Percentiles rank a stretch among this genome's conserved stretches.
phyloP scores from a whole-genome alignment of 2,888 invertebrate species.

The Athripsodes cinereus region DNA sequence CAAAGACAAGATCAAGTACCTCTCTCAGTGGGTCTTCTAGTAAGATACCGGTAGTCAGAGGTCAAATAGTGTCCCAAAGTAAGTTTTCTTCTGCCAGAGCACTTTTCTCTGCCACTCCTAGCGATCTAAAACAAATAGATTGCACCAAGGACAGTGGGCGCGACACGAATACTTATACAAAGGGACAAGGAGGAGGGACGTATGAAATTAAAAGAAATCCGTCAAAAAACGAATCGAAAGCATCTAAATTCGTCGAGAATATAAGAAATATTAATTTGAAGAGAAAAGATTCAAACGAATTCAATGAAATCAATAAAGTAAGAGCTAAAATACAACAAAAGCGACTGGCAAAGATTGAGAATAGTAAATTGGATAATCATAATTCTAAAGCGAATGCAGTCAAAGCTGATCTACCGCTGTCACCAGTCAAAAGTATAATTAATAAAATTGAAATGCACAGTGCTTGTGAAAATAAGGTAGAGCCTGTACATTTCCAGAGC shows the following conservation, averaged over 20 bases:
- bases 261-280: constrained; percentile 4
- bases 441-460: constrained; percentile 48
- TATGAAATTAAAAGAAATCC: constrained; percentile 25
- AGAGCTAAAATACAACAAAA: constrained; percentile 48
- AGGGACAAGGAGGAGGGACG: constrained; percentile 35
- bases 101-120: constrained; percentile 53
- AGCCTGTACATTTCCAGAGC: constrained; percentile 40
- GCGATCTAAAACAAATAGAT: constrained; percentile 51
- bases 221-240: constrained; percentile 2
- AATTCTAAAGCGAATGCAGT: neutral
- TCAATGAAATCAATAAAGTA: constrained; percentile 46
- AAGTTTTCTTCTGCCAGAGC: constrained; percentile 49
- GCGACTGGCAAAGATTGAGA: constrained; percentile 35
- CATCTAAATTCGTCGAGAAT: constrained; percentile 4
- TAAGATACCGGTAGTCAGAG: constrained; percentile 57
- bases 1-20: constrained; percentile 48
- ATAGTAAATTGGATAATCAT: constrained; percentile 32
- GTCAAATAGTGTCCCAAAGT: constrained; percentile 44
- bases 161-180: constrained; percentile 37
- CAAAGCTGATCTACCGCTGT: constrained; percentile 38
- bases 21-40: constrained; percentile 54
- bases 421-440: constrained; percentile 47
- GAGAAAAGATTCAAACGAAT: constrained; percentile 31
- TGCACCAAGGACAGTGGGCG: constrained; percentile 49
- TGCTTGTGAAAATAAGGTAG: constrained; percentile 42